Base-by-base conservation (phyloP, 2,113 vertebrate species). In the Pycnonotus jocosus region DNA sequence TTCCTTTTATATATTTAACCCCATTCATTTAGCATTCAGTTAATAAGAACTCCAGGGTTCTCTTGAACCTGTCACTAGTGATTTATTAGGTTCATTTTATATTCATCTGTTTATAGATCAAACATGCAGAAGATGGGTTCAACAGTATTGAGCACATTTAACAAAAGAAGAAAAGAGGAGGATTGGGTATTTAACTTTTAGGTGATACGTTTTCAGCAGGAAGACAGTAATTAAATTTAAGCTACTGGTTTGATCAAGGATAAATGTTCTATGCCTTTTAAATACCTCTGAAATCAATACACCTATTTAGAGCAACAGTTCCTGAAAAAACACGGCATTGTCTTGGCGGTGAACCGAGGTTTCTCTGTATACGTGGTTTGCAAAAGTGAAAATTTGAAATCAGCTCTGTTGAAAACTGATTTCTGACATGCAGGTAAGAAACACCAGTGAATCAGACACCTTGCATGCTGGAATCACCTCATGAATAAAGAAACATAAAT, bases 101-200 rank as follows among this genome's bases (percentile, higher is more conserved):
- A 98, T 97, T 98, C 94, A 97, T 97, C 96, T 98, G 94, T 98
- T 97, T 98, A 97, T 97, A 97, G 96, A 98, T 97, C 92, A 98
- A 97, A 96, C 42, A 58, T 60, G 79, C 58, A 91, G 95, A 94
- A 91, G 90, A 97, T 97, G 95, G 51, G 24, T 83, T 94, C 62
- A 86, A 96, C 85, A 47, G 27, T 96, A 97, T 84, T 96, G 94
- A 97, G 86, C n/a, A 95, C 51, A 85, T 96, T 96, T 96, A 97
- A 96, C 91, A 95, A 92, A 14, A 79, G 78, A 54, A 70, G 17
- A 61, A 73, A 72, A 58, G 38, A 33, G 3, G 7, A 76, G 12
- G 35, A 91, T 48, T 47, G 50, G 57, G 23, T 93, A 88, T 92
- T 96, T 94, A 94, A 90, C 69, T 96, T 96, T 83, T 78, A 81